phyloP scores from a whole-genome alignment of 2,888 invertebrate species.

The Limnephilus lunatus region DNA sequence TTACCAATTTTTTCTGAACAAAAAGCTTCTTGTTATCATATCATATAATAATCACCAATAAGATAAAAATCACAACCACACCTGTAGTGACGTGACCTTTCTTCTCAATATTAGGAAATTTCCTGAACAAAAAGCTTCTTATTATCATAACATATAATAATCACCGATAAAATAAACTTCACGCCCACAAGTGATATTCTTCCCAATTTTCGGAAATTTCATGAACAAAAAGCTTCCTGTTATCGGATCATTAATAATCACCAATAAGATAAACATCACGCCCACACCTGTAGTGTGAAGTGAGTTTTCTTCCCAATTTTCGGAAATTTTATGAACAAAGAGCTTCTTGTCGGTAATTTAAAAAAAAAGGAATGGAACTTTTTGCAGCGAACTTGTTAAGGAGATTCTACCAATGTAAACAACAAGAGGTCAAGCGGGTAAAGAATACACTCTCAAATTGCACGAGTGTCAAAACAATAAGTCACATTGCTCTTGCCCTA shows the following conservation, averaged over 20 bases:
- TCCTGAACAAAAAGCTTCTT: neutral
- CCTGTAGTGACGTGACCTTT: neutral
- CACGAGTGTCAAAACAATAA: no score
- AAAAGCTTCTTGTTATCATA: neutral
- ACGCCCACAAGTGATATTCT: neutral
- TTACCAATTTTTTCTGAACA: neutral
- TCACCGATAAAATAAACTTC: neutral
- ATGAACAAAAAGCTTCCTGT: neutral
- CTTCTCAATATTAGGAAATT: neutral
- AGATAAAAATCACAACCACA: neutral
- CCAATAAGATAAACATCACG: neutral
- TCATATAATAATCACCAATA: neutral
- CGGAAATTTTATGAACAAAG: neutral
- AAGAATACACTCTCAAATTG: no score
- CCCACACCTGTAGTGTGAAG: neutral
- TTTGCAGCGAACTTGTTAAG: neutral
- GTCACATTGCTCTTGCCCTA: no score
- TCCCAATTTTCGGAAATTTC: neutral
- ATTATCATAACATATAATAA: neutral
- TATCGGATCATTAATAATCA: neutral
- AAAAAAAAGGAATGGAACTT: neutral
- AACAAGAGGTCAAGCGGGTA: no score
- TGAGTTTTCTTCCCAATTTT: neutral
- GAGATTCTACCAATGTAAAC: neutral
- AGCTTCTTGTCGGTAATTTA: neutral